Base-by-base conservation (phyloP, 2,888 invertebrate species). In the Cephus spinipes region DNA sequence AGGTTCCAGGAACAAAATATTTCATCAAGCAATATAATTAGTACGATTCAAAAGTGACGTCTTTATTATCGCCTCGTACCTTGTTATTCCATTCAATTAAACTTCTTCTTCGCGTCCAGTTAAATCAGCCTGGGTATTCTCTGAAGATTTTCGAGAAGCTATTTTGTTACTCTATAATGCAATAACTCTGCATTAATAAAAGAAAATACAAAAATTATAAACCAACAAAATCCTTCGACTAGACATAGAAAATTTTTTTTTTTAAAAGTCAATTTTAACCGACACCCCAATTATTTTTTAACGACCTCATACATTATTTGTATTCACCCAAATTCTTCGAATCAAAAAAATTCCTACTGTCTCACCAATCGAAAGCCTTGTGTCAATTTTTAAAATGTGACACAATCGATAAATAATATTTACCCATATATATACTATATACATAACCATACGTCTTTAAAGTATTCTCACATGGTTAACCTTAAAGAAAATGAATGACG, bases 21-120 rank as follows among this genome's bases (percentile, higher is more conserved):
- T 90, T 90, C 89, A 90, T 90, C 89, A 89, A 84, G 82, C 35
- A 80, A 55, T 85, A 87, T 87, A 89, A 90, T 89, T 90, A 90
- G 88, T 84, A 85, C 87, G 89, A 90, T 89, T 89, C 89, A 89
- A 87, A 85, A 83, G 86, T 85, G 87, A 88, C 88, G 86, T 87
- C 86, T 89, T 85, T 86, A 87, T 88, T 83, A 83, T 82, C 82
- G 71, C 33, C 76, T 69, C 76, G 77, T 79, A 71, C 80, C 83
- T 84, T 83, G 82, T 85, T 86, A 85, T 85, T 87, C 87, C 85
- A 86, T 86, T 84, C 86, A 85, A 84, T 87, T 85, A 84, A 79
- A 81, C 83, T 83, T 82, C 83, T 86, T 82, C 84, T 85, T 83
- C 85, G 85, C 85, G 85, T 85, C 81, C 81, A 80, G 85, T 87